These are phyloP conservation scores for Zophobas morio DNA, from an alignment of 1,140 invertebrate genomes.

Conservation along the genomic window DNA sequence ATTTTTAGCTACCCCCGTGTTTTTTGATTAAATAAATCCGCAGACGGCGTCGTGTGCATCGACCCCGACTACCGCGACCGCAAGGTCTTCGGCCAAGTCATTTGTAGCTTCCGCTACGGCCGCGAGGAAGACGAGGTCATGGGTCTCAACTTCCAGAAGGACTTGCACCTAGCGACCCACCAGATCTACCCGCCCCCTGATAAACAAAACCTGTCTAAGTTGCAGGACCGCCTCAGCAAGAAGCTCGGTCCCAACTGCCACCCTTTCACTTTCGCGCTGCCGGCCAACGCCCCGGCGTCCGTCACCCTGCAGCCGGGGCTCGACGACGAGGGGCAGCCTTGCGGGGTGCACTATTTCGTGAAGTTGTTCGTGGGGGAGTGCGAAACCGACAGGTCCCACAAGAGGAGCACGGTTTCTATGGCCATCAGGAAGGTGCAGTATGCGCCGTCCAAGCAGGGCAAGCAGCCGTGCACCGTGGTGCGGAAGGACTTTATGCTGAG, in stretches of 20 bases:
- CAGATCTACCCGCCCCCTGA: conserved; percentile 86
- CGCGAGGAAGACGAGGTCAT: conserved; percentile 98
- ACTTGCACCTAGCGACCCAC: conserved; percentile 90
- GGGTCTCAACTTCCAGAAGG: conserved; percentile 98
- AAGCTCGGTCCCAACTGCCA: conserved; percentile 93
- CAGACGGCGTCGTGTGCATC: conserved; percentile 94
- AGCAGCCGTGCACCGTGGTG: conserved; percentile 96
- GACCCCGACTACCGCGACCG: conserved; percentile 92
- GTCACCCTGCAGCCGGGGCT: conserved; percentile 87
- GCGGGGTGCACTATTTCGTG: conserved; percentile 92
- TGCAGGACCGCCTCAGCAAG: conserved; percentile 89
- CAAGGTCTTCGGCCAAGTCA: conserved; percentile 93
- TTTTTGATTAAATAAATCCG: conserved; percentile 21
- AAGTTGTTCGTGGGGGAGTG: conserved; percentile 89
- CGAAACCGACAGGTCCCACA: conserved; percentile 86
- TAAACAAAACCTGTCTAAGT: conserved; percentile 73
- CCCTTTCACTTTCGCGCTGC: conserved; percentile 90
- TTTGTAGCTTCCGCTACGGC: conserved; percentile 98
- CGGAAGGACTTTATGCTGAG: conserved; percentile 97
- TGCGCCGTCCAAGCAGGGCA: conserved; percentile 90
- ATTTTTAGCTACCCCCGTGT: not conserved
- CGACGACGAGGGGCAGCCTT: conserved; percentile 93
- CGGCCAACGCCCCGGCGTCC: conserved; percentile 87
- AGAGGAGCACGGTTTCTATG: conserved; percentile 80
- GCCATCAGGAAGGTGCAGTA: conserved; percentile 92